phyloP scores from a whole-genome alignment of 2,797 vertebrate genomes.

The Premnoplex brunnescens region DNA sequence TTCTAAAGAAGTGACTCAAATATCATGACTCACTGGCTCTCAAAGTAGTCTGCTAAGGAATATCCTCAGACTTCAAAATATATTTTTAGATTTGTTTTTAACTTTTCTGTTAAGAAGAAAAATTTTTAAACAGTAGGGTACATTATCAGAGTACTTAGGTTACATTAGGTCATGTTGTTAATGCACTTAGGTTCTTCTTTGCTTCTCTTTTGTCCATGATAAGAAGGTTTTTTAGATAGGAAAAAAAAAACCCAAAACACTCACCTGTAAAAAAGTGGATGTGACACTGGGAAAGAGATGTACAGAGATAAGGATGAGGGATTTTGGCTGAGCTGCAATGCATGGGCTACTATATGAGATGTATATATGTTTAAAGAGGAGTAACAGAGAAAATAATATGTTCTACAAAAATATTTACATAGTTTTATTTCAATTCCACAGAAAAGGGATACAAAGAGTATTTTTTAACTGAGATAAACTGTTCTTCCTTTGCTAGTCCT shows the following conservation, averaged over 20 bases:
- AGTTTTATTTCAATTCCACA: neutral
- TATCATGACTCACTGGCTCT: neutral
- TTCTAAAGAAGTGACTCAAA: neutral
- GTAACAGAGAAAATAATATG: neutral
- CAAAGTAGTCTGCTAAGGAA: neutral
- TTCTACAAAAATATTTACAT: neutral
- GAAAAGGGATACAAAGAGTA: neutral
- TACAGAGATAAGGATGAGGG: neutral
- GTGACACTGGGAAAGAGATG: fast-evolving
- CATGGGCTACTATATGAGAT: neutral
- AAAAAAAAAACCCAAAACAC: neutral
- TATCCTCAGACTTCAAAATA: neutral
- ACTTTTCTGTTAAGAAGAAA: neutral
- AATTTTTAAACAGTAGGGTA: neutral
- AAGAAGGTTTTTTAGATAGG: neutral
- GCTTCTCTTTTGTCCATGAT: neutral
- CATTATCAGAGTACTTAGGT: neutral
- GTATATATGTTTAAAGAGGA: neutral
- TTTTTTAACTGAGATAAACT: neutral
- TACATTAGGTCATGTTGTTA: neutral
- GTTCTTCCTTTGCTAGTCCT: neutral
- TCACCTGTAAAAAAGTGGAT: neutral
- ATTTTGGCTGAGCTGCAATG: neutral
- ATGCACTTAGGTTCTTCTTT: neutral
- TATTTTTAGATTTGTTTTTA: neutral